Base-by-base conservation (phyloP, 2,797 vertebrate genomes). In the Apodemus agrarius region DNA sequence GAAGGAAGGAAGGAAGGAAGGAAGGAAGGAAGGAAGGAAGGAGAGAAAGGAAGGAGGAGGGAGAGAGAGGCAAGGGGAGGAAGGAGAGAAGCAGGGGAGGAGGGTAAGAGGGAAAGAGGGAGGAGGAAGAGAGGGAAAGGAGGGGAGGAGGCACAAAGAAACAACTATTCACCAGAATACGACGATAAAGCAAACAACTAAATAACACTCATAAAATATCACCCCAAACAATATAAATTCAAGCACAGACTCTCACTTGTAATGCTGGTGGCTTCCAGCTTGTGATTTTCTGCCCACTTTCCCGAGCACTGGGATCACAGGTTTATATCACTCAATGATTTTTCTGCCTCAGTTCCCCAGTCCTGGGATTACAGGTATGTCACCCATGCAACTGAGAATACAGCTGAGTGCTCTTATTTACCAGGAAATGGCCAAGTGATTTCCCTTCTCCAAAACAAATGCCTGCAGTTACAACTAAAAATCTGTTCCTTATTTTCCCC, bases 151-250 rank as follows among this genome's bases (percentile, higher is more conserved):
- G 12, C 37, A 19, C 24, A 63, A 43, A 43, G 63, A n/a, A 52
- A 84, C 16, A 65, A 26, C 65, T 16, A 52, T 54, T 52, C 37
- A 17, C 19, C 29, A 88, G 31, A 88, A 43, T 63, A 94, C 7
- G 61, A 91, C 31, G 61, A 83, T 52, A 95, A 76, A 67, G 67
- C 43, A 89, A 78, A 85, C 81, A 46, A 31, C 46, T 75, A 83
- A 75, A 14, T 43, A 54, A 57, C 19, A 49, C 37, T 65, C 14
- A 59, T 34, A 74, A 61, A 81, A 34, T 61, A 24, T 54, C 69
- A 54, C 24, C 40, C 49, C 78, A 72, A 67, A 83, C 6, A 84
- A 79, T 31, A 83, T 6, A 63, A 78, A 24, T 6, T 72, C 65
- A 93, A 83, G 72, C 26, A 72, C 0, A 67, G 31, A 49, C 40